Percentiles rank a stretch among this genome's conserved stretches.
phyloP scores from a whole-genome alignment of 2,888 invertebrate species.

The Coelinius sp. region DNA sequence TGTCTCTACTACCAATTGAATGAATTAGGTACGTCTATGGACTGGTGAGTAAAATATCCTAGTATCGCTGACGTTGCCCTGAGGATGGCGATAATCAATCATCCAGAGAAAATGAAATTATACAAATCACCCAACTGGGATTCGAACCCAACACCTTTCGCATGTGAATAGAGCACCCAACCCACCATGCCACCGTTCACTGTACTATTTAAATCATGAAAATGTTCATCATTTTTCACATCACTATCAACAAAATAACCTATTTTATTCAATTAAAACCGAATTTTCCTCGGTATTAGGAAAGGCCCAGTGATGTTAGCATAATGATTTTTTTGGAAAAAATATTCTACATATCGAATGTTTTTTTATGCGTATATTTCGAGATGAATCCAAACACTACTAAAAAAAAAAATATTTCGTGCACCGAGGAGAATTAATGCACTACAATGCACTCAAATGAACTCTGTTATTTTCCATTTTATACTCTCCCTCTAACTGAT shows the following conservation, averaged over 20 bases:
- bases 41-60: constrained; percentile 61
- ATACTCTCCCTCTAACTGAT: neutral
- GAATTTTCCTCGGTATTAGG: no score
- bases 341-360: neutral
- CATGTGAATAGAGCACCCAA: no score
- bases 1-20: constrained; percentile 81
- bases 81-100: constrained; percentile 76
- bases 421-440: neutral
- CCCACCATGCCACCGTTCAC: no score
- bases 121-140: no score
- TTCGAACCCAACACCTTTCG: no score
- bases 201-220: no score
- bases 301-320: no score
- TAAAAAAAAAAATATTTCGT: neutral
- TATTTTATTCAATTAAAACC: no score
- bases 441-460: neutral
- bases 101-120: no score
- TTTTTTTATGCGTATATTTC: neutral
- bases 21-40: constrained; percentile 74
- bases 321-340: no score
- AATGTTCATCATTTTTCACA: no score
- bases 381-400: neutral
- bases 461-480: neutral
- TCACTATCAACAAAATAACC: no score
- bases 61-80: constrained; percentile 71